A percentile compares a stretch with the other conserved stretches of the same genome.
Conservation (phyloP, 2,888 invertebrate genomes). For the Noctua janthina region DNA sequence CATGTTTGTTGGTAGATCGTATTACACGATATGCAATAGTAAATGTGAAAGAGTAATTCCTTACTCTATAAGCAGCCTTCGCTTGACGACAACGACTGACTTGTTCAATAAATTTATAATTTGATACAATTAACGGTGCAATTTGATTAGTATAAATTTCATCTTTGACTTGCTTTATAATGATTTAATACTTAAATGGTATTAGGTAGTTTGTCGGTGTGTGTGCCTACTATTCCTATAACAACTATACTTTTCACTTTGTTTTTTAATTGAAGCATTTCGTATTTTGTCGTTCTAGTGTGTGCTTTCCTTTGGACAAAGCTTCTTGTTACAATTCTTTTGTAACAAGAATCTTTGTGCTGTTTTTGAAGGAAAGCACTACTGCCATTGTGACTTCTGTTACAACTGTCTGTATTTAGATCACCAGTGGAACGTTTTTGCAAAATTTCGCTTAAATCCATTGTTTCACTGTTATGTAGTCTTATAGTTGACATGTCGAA, state of each 20-base stretch:
- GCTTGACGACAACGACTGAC: slow-evolving; percentile 6
- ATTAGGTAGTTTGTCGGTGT: slow-evolving; percentile 19
- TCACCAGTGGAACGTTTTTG: neutral
- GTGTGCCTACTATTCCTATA: neutral
- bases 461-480: neutral
- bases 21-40: neutral
- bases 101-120: slow-evolving; percentile 4
- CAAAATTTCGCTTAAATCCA: neutral
- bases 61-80: slow-evolving; percentile 24
- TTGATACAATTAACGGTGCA: slow-evolving; percentile 10
- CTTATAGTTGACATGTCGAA: neutral
- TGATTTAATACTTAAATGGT: slow-evolving; percentile 7
- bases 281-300: neutral
- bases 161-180: neutral
- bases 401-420: neutral
- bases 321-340: no score
- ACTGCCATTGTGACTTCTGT: neutral
- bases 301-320: neutral
- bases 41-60: neutral
- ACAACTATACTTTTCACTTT: neutral
- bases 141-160: slow-evolving; percentile 2
- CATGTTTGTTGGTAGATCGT: neutral
- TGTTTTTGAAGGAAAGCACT: neutral
- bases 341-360: neutral
- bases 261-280: neutral